Conservation (phyloP, 2,113 vertebrate genomes). For the Pelmatolapia mariae region DNA sequence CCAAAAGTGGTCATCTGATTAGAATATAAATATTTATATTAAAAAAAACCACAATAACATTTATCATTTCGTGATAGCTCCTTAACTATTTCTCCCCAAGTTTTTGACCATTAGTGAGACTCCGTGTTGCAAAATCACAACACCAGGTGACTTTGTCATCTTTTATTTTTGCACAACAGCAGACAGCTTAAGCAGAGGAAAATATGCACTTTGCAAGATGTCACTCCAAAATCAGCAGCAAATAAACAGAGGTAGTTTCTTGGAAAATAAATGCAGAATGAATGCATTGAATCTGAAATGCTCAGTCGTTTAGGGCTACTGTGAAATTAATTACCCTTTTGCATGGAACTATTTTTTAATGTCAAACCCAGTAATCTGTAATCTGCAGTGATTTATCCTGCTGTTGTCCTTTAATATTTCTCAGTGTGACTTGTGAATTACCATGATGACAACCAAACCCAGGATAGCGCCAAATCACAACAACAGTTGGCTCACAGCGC, state of each 20-base stretch:
- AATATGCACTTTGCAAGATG: conserved; percentile 2
- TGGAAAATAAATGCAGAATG: not conserved
- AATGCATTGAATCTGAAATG: not conserved
- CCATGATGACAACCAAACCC: not conserved
- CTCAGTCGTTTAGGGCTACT: not conserved
- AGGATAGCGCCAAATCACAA: not conserved
- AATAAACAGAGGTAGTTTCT: conserved; percentile 40
- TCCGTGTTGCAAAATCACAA: not conserved
- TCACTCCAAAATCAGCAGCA: not conserved
- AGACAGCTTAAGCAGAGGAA: conserved; percentile 39
- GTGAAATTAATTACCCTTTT: not conserved
- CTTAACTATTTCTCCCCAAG: not conserved
- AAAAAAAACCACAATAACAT: not conserved
- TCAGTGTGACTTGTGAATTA: not conserved
- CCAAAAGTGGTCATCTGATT: not conserved
- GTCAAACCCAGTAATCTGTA: not conserved
- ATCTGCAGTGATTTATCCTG: not conserved
- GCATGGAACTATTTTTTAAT: not conserved
- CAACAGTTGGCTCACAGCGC: not conserved
- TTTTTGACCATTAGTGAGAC: not conserved
- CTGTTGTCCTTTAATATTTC: not conserved
- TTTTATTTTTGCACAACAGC: conserved; percentile 47
- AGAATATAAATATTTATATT: not conserved
- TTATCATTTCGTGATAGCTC: not conserved
- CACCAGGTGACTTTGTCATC: not conserved